Conservation (phyloP, 2,888 invertebrate species). For the Luperina testacea region DNA sequence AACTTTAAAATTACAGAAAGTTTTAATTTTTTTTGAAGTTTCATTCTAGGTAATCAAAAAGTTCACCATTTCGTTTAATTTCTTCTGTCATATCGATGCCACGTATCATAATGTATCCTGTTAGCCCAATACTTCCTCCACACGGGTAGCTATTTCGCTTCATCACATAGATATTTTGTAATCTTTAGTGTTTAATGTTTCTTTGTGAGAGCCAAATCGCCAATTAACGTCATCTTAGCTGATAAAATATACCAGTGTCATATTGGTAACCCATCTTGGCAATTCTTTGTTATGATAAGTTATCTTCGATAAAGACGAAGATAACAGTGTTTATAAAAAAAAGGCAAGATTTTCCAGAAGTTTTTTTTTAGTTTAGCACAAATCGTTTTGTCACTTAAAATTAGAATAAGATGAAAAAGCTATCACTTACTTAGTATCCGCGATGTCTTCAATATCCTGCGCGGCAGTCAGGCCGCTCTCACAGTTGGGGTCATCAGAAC, state of each 20-base stretch:
- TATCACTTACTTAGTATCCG: slow-evolving; percentile 71
- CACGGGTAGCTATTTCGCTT: background rate
- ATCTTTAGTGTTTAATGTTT: background rate
- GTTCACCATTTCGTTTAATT: background rate
- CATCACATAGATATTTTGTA: background rate
- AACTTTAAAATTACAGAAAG: too few relatives aligned
- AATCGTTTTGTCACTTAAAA: background rate
- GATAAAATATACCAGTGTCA: background rate
- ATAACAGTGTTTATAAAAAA: background rate
- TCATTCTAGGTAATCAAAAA: too few relatives aligned
- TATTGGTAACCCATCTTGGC: background rate
- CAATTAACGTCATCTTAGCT: background rate
- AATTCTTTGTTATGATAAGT: background rate
- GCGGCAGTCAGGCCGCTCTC: slow-evolving; percentile 73
- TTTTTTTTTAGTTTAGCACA: background rate
- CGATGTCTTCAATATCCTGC: slow-evolving; percentile 92
- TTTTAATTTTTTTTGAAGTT: too few relatives aligned
- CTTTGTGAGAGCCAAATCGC: background rate
- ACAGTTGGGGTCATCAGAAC: slow-evolving; percentile 83
- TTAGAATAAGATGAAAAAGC: background rate
- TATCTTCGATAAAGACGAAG: background rate
- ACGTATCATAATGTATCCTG: background rate
- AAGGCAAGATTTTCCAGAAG: background rate
- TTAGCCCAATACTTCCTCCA: background rate
- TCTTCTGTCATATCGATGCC: background rate